Evolutionary conservation across 2,113 vertebrate species (phyloP).

Genomic region (Nannospalax galili): DNA sequence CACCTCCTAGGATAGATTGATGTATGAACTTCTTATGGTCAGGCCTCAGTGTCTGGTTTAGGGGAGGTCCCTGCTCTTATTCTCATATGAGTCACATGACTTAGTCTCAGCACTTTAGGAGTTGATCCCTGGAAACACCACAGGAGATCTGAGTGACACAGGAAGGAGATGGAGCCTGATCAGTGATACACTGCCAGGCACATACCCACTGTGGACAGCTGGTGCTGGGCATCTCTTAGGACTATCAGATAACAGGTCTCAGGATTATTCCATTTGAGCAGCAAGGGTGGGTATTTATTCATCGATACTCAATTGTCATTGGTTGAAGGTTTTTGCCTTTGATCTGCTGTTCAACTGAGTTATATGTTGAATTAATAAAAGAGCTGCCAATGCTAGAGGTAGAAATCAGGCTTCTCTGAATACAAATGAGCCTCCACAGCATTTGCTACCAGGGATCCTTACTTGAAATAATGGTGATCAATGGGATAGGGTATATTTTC

Average conservation of each 20-base stretch:
- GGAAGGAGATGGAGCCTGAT: background rate
- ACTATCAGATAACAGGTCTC: background rate
- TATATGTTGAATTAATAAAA: accelerated
- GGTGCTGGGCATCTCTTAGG: background rate
- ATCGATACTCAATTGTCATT: no score
- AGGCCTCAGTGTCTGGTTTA: no score
- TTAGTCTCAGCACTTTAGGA: background rate
- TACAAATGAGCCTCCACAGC: no score
- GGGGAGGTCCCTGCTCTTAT: no score
- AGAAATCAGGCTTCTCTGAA: background rate
- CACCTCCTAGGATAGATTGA: background rate
- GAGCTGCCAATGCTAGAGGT: accelerated
- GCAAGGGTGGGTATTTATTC: background rate
- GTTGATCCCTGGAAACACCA: background rate
- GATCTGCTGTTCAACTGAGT: accelerated
- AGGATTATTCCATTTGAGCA: accelerated
- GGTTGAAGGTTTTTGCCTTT: background rate
- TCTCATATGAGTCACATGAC: background rate
- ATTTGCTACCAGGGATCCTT: no score
- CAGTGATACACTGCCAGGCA: accelerated
- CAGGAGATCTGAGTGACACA: accelerated
- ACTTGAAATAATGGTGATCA: no score
- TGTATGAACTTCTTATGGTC: background rate
- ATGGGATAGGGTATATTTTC: no score
- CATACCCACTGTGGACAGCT: accelerated